phyloP scores from a whole-genome alignment of 2,113 vertebrate species.

The Andinoacara biseriatus region DNA sequence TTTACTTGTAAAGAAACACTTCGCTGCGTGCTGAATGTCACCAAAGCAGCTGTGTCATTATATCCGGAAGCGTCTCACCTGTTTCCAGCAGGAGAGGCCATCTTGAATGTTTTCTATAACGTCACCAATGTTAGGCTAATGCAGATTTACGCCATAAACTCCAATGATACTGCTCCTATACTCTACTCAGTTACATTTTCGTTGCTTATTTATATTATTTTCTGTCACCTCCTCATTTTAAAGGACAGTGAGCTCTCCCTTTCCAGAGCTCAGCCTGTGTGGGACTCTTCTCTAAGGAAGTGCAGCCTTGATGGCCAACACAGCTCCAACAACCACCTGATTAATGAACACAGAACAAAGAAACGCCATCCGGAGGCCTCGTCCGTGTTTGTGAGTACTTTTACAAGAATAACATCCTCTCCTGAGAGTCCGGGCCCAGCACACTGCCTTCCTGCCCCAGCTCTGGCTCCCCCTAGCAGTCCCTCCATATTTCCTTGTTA shows the following conservation, averaged over 20 bases:
- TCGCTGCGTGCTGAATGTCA: background rate
- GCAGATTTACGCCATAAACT: background rate
- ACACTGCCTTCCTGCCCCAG: slow-evolving; percentile 38
- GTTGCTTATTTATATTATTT: background rate
- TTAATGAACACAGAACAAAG: slow-evolving; percentile 44
- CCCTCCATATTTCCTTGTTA: slow-evolving; percentile 77
- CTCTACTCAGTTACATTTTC: background rate
- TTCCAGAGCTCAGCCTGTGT: slow-evolving; percentile 42
- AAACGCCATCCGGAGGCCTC: slow-evolving; percentile 36
- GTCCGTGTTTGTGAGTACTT: slow-evolving; percentile 51
- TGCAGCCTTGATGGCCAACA: slow-evolving; percentile 12
- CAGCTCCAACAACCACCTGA: slow-evolving; percentile 28
- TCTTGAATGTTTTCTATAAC: slow-evolving; percentile 73
- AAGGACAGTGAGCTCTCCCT: slow-evolving; percentile 43
- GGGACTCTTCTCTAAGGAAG: slow-evolving; percentile 45
- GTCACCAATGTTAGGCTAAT: slow-evolving; percentile 49
- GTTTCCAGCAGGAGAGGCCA: slow-evolving; percentile 70
- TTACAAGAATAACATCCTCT: slow-evolving; percentile 16
- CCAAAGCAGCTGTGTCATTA: slow-evolving; percentile 23
- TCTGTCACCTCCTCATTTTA: background rate
- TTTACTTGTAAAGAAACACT: background rate
- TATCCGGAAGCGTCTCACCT: slow-evolving; percentile 76
- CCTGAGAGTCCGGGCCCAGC: slow-evolving; percentile 11
- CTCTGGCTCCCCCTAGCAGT: slow-evolving; percentile 83
- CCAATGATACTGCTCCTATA: background rate